Conservation (phyloP, 2,888 invertebrate genomes). For the Drosophila prolongata region DNA sequence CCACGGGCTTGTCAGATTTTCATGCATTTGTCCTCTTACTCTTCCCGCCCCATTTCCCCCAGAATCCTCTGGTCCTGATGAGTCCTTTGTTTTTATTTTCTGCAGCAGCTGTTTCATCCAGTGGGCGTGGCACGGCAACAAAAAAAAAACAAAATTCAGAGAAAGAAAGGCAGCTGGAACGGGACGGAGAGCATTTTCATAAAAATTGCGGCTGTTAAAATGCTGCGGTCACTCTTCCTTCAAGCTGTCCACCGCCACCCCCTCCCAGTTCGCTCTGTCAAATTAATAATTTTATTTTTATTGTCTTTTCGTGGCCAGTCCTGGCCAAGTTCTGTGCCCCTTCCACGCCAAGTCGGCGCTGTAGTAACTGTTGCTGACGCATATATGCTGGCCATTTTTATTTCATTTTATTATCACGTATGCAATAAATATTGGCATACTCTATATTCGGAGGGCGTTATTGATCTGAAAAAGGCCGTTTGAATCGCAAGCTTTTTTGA, state of each 20-base stretch:
- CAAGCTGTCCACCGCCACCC: constrained; percentile 16
- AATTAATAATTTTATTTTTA: constrained; percentile 75
- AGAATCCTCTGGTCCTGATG: constrained; percentile 17
- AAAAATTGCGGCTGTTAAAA: constrained; percentile 70
- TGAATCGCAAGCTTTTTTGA: no score
- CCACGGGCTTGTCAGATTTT: constrained; percentile 56
- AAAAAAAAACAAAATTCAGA: constrained; percentile 39
- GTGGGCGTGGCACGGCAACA: constrained; percentile 54
- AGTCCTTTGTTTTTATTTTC: constrained; percentile 50
- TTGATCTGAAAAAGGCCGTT: background rate
- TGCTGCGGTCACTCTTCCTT: constrained; percentile 62
- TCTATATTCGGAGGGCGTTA: background rate
- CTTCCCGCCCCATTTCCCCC: constrained; percentile 18
- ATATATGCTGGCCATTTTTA: constrained; percentile 68
- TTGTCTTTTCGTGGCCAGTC: constrained; percentile 52
- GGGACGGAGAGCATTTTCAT: constrained; percentile 52
- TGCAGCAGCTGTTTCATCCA: constrained; percentile 43
- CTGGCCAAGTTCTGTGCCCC: constrained; percentile 22
- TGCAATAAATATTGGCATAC: constrained; percentile 42
- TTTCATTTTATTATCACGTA: constrained; percentile 63
- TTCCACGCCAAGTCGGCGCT: constrained; percentile 33
- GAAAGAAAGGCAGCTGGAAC: constrained; percentile 16
- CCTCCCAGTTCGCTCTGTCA: constrained; percentile 38
- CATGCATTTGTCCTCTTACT: constrained; percentile 49
- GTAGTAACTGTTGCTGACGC: constrained; percentile 76